Percentiles rank a stretch among this genome's conserved stretches.
Evolutionary conservation across 2,113 vertebrate genomes (phyloP).

Genomic region (Lophius piscatorius): DNA sequence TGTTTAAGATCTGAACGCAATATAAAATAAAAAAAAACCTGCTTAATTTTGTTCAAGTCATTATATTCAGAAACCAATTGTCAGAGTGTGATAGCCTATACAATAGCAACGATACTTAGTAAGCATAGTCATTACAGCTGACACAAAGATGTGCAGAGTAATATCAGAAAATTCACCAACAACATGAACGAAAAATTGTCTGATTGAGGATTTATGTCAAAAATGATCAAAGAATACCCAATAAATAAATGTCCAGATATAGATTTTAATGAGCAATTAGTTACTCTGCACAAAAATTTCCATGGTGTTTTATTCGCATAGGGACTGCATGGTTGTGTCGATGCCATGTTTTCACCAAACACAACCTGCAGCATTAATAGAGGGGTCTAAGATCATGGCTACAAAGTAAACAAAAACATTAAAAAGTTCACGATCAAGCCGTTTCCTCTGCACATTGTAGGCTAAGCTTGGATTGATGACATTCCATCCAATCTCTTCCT

Average conservation of each 20-base stretch:
- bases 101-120: too few relatives aligned
- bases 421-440: slow-evolving; percentile 36
- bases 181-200: background rate
- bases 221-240: too few relatives aligned
- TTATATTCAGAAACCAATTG: too few relatives aligned
- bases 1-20: slow-evolving; percentile 32
- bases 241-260: background rate
- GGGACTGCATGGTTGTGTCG: slow-evolving; percentile 21
- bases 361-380: slow-evolving; percentile 64
- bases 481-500: slow-evolving; percentile 44
- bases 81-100: background rate
- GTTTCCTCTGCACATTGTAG: slow-evolving; percentile 2
- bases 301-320: slow-evolving; percentile 8
- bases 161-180: background rate
- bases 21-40: slow-evolving; percentile 17
- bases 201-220: background rate
- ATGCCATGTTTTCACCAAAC: slow-evolving; percentile 18
- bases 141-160: too few relatives aligned
- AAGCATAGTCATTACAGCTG: too few relatives aligned
- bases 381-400: slow-evolving; percentile 53
- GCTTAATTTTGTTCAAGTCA: background rate
- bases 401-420: slow-evolving; percentile 72
- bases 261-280: background rate
- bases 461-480: slow-evolving; percentile 43
- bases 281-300: slow-evolving; percentile 8